Evolutionary conservation across 2,797 vertebrate species (phyloP).

Genomic region (Acanthurus tractus): DNA sequence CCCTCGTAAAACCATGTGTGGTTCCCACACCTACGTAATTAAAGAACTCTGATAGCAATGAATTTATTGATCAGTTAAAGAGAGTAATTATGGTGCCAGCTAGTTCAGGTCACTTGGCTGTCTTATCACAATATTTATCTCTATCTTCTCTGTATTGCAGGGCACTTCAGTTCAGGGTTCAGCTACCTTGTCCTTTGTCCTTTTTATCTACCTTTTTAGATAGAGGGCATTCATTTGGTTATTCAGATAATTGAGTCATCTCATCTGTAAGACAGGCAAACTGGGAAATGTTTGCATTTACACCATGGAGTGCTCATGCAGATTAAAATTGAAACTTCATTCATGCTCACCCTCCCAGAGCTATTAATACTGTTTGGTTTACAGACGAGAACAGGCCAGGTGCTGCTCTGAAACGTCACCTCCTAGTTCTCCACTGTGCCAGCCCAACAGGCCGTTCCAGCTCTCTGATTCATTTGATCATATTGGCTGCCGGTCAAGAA

Average conservation of each 20-base stretch:
- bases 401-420: slow-evolving; percentile 48
- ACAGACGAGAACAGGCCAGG: slow-evolving; percentile 38
- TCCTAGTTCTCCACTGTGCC: slow-evolving; percentile 28
- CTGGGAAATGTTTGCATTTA: slow-evolving; percentile 1
- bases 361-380: slow-evolving; percentile 62
- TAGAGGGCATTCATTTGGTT: slow-evolving; percentile 37
- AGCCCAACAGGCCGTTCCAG: slow-evolving; percentile 53
- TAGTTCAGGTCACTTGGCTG: slow-evolving; percentile 29
- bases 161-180: slow-evolving; percentile 39
- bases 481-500: slow-evolving; percentile 37
- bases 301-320: background rate
- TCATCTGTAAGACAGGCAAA: slow-evolving; percentile 23
- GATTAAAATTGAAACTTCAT: slow-evolving; percentile 18
- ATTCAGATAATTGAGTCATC: slow-evolving; percentile 33
- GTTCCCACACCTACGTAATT: background rate
- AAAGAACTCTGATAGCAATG: slow-evolving; percentile 20
- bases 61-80: slow-evolving; percentile 23
- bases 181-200: slow-evolving; percentile 63
- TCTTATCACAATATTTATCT: slow-evolving; percentile 60
- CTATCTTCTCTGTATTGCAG: slow-evolving; percentile 49
- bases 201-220: slow-evolving; percentile 53
- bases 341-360: slow-evolving; percentile 29
- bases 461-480: slow-evolving; percentile 59
- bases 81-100: slow-evolving; percentile 40
- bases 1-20: slow-evolving; percentile 15